phyloP scores from a whole-genome alignment of 64 coral and sea anemone genomes.

The Actinia tenebrosa region DNA sequence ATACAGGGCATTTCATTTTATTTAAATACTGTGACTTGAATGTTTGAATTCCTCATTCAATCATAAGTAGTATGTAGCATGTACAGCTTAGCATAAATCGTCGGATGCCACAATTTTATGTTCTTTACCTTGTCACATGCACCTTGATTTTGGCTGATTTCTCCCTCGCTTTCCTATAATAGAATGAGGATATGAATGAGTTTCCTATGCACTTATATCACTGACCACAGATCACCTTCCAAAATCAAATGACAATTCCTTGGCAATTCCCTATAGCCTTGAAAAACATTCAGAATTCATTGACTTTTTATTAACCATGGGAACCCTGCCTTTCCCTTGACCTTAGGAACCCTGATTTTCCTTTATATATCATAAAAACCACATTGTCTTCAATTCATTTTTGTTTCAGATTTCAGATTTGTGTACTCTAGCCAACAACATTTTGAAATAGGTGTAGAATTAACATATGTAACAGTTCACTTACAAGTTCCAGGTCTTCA shows the following conservation, averaged over 20 bases:
- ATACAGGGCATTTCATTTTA: slow-evolving; percentile 6
- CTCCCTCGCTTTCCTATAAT: not conserved
- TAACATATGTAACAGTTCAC: no score
- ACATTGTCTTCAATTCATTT: not conserved
- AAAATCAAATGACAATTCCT: not conserved
- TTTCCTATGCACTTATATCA: no score
- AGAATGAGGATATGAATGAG: not conserved
- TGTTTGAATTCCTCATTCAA: slow-evolving; percentile 7
- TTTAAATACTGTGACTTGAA: not conserved
- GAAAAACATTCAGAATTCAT: not conserved
- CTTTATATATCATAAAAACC: not conserved
- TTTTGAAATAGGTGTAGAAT: no score
- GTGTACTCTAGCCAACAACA: no score
- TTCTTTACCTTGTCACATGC: slow-evolving; percentile 10
- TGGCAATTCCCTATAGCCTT: not conserved
- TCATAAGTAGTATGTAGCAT: not conserved
- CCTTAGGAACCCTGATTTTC: no score
- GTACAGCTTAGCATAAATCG: slow-evolving; percentile 2
- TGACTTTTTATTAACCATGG: not conserved
- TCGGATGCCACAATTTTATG: not conserved
- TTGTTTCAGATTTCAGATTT: not conserved
- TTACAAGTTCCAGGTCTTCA: no score
- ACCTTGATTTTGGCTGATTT: slow-evolving; percentile 2
- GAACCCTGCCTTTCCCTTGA: no score
- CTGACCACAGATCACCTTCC: not conserved